Base-by-base conservation (phyloP, 2,888 invertebrate genomes). In the Oxytorus armatus region DNA sequence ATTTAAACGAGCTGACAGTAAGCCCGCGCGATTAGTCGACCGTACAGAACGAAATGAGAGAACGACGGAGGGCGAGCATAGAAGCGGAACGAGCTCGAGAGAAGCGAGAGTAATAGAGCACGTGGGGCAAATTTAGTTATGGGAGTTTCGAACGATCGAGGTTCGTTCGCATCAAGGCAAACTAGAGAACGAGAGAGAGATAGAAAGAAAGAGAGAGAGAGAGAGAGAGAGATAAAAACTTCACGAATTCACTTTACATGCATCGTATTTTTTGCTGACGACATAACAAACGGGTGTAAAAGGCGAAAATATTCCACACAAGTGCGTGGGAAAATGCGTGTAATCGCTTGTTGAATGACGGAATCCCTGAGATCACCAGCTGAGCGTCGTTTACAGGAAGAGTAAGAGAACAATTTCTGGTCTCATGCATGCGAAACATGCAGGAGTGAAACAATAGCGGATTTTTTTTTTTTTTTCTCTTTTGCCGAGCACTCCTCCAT, bases 331-430 rank as follows among this genome's bases (percentile, higher is more conserved):
- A 65, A 65, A 53, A 23, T 8, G 78, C 59, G 44, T n/a, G 59
- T 76, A 83, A 82, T 80, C 75, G 80, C 63, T 42, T 72, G 79
- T 78, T 78, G 80, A 79, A 73, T 69, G 70, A 51, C 69, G 53
- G 69, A 77, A 66, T 57, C 49, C 63, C 65, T 73, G 65, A 57
- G 23, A n/a, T n/a, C n/a, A n/a, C n/a, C n/a, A n/a, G n/a, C n/a
- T n/a, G n/a, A n/a, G n/a, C n/a, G n/a, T n/a, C n/a, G n/a, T 59
- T 0, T 14, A 18, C 49, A 8, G 36, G 33, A 10, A 18, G 11
- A 3, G 1, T 10, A 49, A 44, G 47, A 36, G 21, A 8, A 3
- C n/a, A 11, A 57, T 11, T 39, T 14, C 23, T 8, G 14, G 5
- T 36, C 44, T 44, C 44, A 10, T 49, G 47, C 16, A 18, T n/a